phyloP scores from a whole-genome alignment of 2,797 vertebrate genomes.

The Macrochelys suwanniensis region DNA sequence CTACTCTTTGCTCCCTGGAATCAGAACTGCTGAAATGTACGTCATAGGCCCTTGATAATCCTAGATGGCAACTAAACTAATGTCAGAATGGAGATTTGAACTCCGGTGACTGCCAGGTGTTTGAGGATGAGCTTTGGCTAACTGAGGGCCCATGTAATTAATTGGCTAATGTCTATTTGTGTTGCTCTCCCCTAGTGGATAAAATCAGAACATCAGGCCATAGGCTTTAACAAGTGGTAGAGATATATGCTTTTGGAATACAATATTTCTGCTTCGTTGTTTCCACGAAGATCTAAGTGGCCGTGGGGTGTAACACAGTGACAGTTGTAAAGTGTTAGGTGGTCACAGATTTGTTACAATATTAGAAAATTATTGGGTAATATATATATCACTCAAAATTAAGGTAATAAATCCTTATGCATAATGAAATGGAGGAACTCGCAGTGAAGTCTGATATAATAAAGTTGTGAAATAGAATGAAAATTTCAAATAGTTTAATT shows the following conservation, averaged over 20 bases:
- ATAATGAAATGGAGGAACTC: not conserved
- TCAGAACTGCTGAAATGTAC: not conserved
- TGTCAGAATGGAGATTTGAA: not conserved
- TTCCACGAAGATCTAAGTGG: not conserved
- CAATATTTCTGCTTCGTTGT: not conserved
- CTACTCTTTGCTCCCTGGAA: not conserved
- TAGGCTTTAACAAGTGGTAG: not conserved
- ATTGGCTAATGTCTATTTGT: not conserved
- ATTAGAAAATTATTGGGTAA: not conserved
- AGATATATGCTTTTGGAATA: not conserved
- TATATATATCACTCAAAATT: not conserved
- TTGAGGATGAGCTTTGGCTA: not conserved
- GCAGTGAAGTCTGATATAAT: not conserved
- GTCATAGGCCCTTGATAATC: not conserved
- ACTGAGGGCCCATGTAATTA: not conserved
- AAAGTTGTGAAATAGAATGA: not conserved
- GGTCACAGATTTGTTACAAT: not conserved
- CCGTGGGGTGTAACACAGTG: not conserved
- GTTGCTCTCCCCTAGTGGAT: not conserved
- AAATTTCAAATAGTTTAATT: not conserved
- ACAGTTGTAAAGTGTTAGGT: not conserved
- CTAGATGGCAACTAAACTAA: not conserved
- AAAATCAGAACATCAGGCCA: not conserved
- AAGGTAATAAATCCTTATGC: not conserved
- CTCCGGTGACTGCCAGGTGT: not conserved